Evolutionary conservation across 1,140 invertebrate genomes (phyloP).

Genomic region (Aphis craccivora): DNA sequence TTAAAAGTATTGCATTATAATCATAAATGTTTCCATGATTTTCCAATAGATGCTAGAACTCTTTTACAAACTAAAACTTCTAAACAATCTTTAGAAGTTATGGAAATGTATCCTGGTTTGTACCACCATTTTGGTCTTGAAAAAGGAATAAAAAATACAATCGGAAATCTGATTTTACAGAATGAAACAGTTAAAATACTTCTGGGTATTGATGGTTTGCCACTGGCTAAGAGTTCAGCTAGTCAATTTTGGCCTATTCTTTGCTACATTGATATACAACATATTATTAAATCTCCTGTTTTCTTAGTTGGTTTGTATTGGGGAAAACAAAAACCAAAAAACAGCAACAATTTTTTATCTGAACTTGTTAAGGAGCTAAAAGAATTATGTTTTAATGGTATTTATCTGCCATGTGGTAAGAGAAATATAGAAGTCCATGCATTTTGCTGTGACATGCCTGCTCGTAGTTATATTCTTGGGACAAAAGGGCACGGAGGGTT

Average conservation of each 20-base stretch:
- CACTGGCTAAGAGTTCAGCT: neutral
- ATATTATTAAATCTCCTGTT: neutral
- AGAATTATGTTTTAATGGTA: neutral
- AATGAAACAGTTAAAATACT: neutral
- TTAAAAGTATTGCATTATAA: neutral
- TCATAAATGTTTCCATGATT: neutral
- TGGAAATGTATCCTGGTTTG: neutral
- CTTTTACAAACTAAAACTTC: neutral
- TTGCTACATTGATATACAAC: neutral
- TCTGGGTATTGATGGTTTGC: neutral
- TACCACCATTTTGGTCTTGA: neutral
- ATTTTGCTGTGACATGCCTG: neutral
- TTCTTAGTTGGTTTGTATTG: neutral
- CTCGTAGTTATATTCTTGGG: neutral
- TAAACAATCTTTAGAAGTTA: neutral
- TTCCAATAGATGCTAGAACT: slow-evolving; percentile 18
- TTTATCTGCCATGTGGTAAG: neutral
- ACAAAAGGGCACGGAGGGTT: neutral
- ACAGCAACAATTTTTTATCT: neutral
- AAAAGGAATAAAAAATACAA: slow-evolving; percentile 5
- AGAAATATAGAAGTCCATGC: neutral
- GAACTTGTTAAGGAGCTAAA: neutral
- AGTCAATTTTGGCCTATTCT: neutral
- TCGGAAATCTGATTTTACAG: neutral
- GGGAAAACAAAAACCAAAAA: slow-evolving; percentile 1